Base-by-base conservation (phyloP, 2,888 invertebrate species). In the Diloba caeruleocephala region DNA sequence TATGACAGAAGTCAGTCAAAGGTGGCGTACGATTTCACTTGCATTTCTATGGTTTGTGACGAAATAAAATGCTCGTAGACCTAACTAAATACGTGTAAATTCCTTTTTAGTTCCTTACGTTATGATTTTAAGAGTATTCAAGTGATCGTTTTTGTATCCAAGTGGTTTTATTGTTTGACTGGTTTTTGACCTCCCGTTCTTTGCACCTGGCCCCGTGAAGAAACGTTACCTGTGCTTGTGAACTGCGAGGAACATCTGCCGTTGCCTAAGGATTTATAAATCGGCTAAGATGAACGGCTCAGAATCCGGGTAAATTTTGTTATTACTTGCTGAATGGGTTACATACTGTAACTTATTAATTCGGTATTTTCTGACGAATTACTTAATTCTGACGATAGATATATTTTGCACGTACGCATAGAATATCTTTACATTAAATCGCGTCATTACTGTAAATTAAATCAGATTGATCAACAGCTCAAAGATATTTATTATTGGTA, bases 231-330 rank as follows among this genome's bases (percentile, higher is more conserved):
- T 79, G 82, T 74, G 76, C 71, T 81, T 65, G 78, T 76, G 75
- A 66, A 74, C 74, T 64, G 58, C 55, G 70, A 79, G 65, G 72
- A 82, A 74, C 76, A 78, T 77, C 78, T 81, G 76, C 73, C 70
- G 43, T 65, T 54, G 58, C 53, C 56, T 67, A 74, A 68, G 68
- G 65, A 64, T 69, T 65, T 49, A 56, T 63, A 65, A 81, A 79
- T 65, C 67, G 57, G 70, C 73, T 89, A 94, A 84, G 84, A 96
- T 96, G 96, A 96, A 96, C 94, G 95, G 96, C 89, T 96, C 96
- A 77, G 96, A 96, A 94, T 96, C 96, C 94, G 96, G 96, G 96
- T 96, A 96, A 96, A 46, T 69, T 67, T 58, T 55, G 65, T 67
- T 65, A 59, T 63, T 64, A 67, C 51, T 67, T 77, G 94, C 13